These are phyloP conservation scores for Lepus americanus DNA, from an alignment of 2,113 vertebrate genomes.

Conservation along the genomic window DNA sequence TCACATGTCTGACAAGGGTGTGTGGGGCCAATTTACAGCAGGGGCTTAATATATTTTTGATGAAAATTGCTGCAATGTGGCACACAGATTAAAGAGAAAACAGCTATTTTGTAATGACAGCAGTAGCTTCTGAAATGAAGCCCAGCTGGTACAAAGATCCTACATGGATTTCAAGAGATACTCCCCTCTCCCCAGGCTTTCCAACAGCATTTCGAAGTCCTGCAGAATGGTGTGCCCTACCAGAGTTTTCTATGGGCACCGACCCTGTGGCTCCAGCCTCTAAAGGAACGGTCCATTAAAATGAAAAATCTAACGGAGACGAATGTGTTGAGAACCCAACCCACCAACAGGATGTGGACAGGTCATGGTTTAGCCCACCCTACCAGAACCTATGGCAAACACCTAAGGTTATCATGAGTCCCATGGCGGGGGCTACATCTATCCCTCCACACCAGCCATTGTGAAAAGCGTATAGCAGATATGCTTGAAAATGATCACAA, in stretches of 20 bases:
- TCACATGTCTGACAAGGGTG: conserved; percentile 80
- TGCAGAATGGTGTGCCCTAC: neutral
- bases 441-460: neutral
- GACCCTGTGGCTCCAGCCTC: neutral
- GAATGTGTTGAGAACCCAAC: neutral
- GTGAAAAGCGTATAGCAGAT: neutral
- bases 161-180: conserved; percentile 73
- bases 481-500: neutral
- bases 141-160: conserved; percentile 77
- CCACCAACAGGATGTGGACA: neutral
- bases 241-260: neutral
- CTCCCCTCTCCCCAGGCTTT: neutral
- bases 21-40: conserved; percentile 84
- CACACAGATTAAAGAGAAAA: conserved; percentile 83
- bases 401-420: neutral
- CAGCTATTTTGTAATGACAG: conserved; percentile 81
- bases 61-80: conserved; percentile 84
- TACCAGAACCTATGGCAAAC: neutral
- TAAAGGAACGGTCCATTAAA: neutral
- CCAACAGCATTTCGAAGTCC: neutral
- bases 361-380: neutral
- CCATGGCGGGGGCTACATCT: neutral
- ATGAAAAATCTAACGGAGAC: neutral
- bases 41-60: conserved; percentile 86
- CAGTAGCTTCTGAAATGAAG: conserved; percentile 77